Base-by-base conservation (phyloP, 2,888 invertebrate genomes). In the Panorpa germanica region DNA sequence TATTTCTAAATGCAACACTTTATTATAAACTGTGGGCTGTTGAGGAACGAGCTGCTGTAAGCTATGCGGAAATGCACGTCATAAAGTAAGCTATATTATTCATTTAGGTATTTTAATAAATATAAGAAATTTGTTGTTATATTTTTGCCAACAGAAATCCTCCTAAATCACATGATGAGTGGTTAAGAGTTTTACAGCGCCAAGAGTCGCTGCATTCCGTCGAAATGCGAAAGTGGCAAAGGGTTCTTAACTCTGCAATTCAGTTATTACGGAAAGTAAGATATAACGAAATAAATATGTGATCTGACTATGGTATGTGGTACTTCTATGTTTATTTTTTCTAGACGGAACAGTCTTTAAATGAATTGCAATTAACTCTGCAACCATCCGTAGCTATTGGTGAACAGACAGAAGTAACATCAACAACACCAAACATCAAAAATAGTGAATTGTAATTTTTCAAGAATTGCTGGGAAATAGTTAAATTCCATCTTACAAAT, bases 221-320 rank as follows among this genome's bases (percentile, higher is more conserved):
- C 17, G 82, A 88, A 60, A 63, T 86, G 52, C 67, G 68, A 37
- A 76, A 75, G 45, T 90, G 88, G 88, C 69, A 81, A 41, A 62
- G 63, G 44, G 70, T 78, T 40, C 61, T 82, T 33, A 69, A 71
- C 48, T 63, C 67, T 37, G 72, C 80, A 33, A 69, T 77, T 37
- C 57, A 66, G 39, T 63, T 78, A 38, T 60, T 82, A 38, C 64
- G 69, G 53, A 74, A 81, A 69, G 80, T 78, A 59, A 53, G 49
- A 48, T 36, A 43, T 47, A 21, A 14, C 12, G 8, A 28, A 19
- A 9, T 15, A 16, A 12, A 11, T 16, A 29, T 17, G 11, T 12
- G 10, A 29, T 14, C 18, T 21, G 11, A 19, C 11, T 26, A 28
- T 25, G 26, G 9, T 29, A 28, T 15, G 14, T 11, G 3, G 17